Evolutionary conservation across 2,797 vertebrate genomes (phyloP), one percentile per base, ranked within the genome.

Genomic region (Gymnocypris eckloni): DNA sequence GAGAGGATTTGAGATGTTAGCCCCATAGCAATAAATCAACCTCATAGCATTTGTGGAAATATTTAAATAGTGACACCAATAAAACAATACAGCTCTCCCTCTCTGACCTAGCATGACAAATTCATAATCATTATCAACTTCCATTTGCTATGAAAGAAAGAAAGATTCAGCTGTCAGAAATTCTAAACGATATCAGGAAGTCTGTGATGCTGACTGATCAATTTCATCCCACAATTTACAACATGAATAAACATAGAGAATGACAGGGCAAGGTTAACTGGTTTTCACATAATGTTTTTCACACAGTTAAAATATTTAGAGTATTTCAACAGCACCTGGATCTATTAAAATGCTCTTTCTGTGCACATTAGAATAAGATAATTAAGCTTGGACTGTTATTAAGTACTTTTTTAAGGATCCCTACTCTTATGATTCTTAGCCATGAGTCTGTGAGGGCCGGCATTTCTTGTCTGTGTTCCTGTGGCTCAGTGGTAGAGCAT

Each of bases 51-150:
- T 88, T 83, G 61, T 59, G 59, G 67, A 71, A 79, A 79, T 87
- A 90, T 87, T 87, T 88, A 90, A 90, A 88, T 85, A 90, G 84
- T 67, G 79, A 87, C 85, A 86, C 86, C 84, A 88, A 82, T 90
- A 89, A 89, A 89, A 85, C 75, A 77, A 82, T 77, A 6, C 45
- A 69, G 22, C 50, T 70, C 66, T 37, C 81, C 61, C 59, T 82
- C 72, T 84, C n/a, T 69, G 73, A 77, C 81, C 89, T 86, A 64
- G 69, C 81, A 79, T 85, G 85, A 86, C 67, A 90, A 80, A 89
- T 90, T 79, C 76, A 87, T 86, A 88, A 84, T 76, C 79, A 84
- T 87, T 84, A 82, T 86, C 84, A 82, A 67, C 83, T 48, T 72
- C 75, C 81, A 85, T 39, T 80, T 64, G 37, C 50, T 33, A 66